Conservation (phyloP, 2,113 vertebrate genomes). For the Thalassoma bifasciatum region DNA sequence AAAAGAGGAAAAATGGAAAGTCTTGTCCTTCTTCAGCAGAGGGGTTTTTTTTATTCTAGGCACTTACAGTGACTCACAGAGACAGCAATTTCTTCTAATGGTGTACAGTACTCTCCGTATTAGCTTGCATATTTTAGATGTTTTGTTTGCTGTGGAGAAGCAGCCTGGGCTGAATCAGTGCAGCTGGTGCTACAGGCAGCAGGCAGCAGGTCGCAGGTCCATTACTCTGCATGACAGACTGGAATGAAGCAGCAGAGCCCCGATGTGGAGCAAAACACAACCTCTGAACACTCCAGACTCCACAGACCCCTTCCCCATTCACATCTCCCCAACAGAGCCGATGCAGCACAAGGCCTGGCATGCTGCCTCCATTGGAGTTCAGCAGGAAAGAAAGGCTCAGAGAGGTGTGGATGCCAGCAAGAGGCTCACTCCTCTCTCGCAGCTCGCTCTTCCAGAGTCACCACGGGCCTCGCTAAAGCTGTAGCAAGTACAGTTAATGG, state of each 20-base stretch:
- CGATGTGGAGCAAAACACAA: conserved; percentile 63
- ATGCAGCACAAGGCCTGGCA: conserved; percentile 58
- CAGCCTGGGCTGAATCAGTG: conserved; percentile 53
- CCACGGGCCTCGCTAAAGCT: conserved; percentile 50
- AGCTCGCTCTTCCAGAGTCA: conserved; percentile 44
- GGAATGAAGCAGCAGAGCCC: conserved; percentile 68
- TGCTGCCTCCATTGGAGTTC: conserved; percentile 43
- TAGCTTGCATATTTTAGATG: conserved; percentile 40
- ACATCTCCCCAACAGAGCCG: conserved; percentile 50
- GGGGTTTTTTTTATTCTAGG: conserved; percentile 30
- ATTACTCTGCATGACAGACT: conserved; percentile 73
- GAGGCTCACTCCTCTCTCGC: conserved; percentile 30
- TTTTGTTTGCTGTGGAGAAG: conserved; percentile 41
- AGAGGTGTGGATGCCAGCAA: conserved; percentile 54
- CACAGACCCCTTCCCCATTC: conserved; percentile 42
- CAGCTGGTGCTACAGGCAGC: conserved; percentile 59
- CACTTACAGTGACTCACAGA: conserved; percentile 26
- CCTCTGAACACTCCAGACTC: conserved; percentile 48
- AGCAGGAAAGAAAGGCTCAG: conserved; percentile 41
- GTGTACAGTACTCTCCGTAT: conserved; percentile 41
- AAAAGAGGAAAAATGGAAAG: conserved; percentile 2
- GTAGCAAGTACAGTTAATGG: conserved; percentile 39
- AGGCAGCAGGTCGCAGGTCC: conserved; percentile 64
- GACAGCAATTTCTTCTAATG: conserved; percentile 38
- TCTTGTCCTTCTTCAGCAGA: conserved; percentile 32